Base-by-base conservation (phyloP, 2,113 vertebrate species). In the Silurus asotus region DNA sequence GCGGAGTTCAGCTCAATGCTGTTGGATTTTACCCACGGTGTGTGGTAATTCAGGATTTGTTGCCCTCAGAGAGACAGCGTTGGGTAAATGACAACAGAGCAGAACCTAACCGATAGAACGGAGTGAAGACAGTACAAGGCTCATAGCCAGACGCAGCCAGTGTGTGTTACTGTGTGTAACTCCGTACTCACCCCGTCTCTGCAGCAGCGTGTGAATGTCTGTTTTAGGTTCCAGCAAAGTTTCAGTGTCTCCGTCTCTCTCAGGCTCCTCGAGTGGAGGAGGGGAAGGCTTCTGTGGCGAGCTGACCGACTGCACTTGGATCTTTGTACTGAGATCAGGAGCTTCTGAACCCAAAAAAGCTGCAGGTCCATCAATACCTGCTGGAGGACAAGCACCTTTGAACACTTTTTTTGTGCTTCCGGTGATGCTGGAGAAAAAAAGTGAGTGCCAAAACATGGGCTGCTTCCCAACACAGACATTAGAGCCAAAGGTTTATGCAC, bases 361-460 rank as follows among this genome's bases (percentile, higher is more conserved):
- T 77, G 96, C 96, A 4, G 97, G 98, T 8, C 96, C 97, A 48
- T 98, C 97, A 48, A 98, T 96, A 76, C 98, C 98, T 99, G 84
- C 37, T 83, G 59, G 13, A 89, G 17, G 10, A 82, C 58, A 74
- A 64, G 4, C 59, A 5, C 1, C 1, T 20, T 53, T 59, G 23
- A 70, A 77, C 49, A 78, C 61, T n/a, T 3, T 37, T 3, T 19
- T 45, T 59, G 76, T 14, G 13, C 62, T 80, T 65, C 15, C 62
- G 45, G 28, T 19, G 25, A 56, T 55, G 2, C 10, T 83, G 10
- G 28, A 56, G 55, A 13, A 59, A 37, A 70, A 56, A 55, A 28
- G 25, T 17, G 8, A 4, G 4, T 58, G 13, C 4, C 3, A 25
- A 49, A 75, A 45, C 3, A 17, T 45, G 23, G 1, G 48, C 25